phyloP scores from a whole-genome alignment of 2,113 vertebrate genomes.

The Labeo catla region DNA sequence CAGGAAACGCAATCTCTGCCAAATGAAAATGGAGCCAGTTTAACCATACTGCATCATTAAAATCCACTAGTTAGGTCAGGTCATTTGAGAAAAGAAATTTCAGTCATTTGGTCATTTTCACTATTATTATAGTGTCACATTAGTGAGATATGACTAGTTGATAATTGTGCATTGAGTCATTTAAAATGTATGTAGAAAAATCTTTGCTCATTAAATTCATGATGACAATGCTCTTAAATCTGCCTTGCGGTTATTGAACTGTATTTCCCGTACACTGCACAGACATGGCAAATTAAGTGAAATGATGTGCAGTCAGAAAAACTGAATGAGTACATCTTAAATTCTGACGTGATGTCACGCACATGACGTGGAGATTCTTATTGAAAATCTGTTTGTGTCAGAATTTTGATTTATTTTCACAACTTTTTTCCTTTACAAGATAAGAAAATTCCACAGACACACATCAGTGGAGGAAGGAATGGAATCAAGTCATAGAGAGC shows the following conservation, averaged over 20 bases:
- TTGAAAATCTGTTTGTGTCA: not conserved
- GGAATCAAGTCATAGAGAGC: not conserved
- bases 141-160: not conserved
- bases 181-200: not conserved
- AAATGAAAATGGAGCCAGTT: slow-evolving; percentile 16
- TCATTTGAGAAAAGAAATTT: not conserved
- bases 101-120: not conserved
- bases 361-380: not conserved
- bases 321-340: not conserved
- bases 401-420: not conserved
- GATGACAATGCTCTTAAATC: not conserved
- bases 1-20: not conserved
- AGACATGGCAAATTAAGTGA: not conserved
- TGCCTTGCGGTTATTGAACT: slow-evolving; percentile 9
- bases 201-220: not conserved
- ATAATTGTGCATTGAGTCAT: not conserved
- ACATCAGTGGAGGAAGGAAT: not conserved
- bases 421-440: not conserved
- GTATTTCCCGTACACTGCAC: not conserved
- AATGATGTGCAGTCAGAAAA: not conserved
- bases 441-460: not conserved
- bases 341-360: not conserved
- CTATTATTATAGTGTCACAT: not conserved
- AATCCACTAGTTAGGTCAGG: not conserved
- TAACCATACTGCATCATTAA: not conserved